Conservation (phyloP, 1,140 invertebrate genomes). For the Diabrotica virgifera region DNA sequence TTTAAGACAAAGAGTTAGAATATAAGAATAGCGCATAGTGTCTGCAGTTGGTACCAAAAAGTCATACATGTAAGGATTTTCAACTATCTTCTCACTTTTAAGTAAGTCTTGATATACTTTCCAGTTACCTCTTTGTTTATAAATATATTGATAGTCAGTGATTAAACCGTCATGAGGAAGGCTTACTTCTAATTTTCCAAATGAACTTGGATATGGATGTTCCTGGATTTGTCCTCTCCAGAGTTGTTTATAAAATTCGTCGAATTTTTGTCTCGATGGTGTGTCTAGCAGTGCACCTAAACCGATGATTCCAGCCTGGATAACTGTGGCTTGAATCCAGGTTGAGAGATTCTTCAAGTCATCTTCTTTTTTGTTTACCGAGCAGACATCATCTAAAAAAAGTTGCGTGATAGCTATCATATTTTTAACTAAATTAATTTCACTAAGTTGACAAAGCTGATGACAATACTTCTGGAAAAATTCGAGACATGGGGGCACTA, state of each 20-base stretch:
- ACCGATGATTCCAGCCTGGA: conserved; percentile 77
- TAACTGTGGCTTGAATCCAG: conserved; percentile 76
- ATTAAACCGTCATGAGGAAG: conserved; percentile 71
- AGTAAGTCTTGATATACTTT: conserved; percentile 69
- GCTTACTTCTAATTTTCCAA: conserved; percentile 68
- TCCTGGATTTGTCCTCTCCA: conserved; percentile 58
- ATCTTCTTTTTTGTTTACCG: conserved; percentile 53
- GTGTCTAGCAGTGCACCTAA: conserved; percentile 71
- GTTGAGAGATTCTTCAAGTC: conserved; percentile 61
- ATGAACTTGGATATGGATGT: conserved; percentile 59
- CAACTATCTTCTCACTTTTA: conserved; percentile 56
- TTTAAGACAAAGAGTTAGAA: conserved; percentile 66
- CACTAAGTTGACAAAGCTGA: conserved; percentile 65
- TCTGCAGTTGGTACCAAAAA: conserved; percentile 83
- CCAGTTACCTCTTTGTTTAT: conserved; percentile 64
- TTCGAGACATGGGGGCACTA: conserved; percentile 65
- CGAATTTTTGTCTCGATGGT: conserved; percentile 70
- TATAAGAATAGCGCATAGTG: conserved; percentile 70
- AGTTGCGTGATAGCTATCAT: conserved; percentile 74
- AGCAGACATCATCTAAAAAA: conserved; percentile 68
- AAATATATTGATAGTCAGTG: conserved; percentile 78
- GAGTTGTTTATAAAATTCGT: conserved; percentile 62
- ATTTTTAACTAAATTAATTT: conserved; percentile 69
- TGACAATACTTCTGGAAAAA: conserved; percentile 63
- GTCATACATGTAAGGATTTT: conserved; percentile 62